Base-by-base conservation (phyloP, 2,797 vertebrate species). In the Dallia pectoralis region DNA sequence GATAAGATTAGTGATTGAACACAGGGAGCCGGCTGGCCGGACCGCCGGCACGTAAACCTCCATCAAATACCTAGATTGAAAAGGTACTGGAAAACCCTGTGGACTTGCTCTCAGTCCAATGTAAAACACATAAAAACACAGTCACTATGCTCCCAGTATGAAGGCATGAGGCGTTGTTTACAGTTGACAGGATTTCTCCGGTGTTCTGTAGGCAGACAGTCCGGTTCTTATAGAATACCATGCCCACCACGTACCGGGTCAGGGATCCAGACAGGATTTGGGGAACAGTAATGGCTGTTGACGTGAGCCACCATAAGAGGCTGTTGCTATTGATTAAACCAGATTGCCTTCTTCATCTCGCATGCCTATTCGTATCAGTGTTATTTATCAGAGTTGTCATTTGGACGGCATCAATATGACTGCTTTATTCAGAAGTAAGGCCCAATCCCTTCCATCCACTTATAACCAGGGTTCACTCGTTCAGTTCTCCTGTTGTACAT, bases 1-100 rank as follows among this genome's bases (percentile, higher is more conserved):
- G 86, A 90, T 90, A 84, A 87, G 87, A 91, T 93, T 91, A 91
- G 87, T 86, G 87, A 91, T 90, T 89, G 87, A 91, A 89, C 87
- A 87, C 81, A 63, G 86, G 74, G 87, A 84, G 79, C 84, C 9
- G 19, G n/a, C 51, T 56, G 51, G 51, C n/a, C 9, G 84, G 83
- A 87, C 89, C 83, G 81, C 85, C 79, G 84, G 79, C 40, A 49
- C 82, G 78, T 85, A 83, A 84, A 75, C 84, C 80, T 74, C 80
- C 74, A 85, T 85, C 71, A 78, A 77, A 77, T 70, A 70, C 76
- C 75, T 74, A 77, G 76, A 78, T 85, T 85, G 81, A 86, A 85
- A 84, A 86, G 83, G 82, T 80, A 77, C 77, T 59, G 79, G 67
- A 61, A 74, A 69, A 72, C 33, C 77, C 51, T 64, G 74, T 78